Evolutionary conservation across 2,888 invertebrate genomes (phyloP), one percentile per base, ranked within the genome.

Genomic region (Caenorhabditis virilis): DNA sequence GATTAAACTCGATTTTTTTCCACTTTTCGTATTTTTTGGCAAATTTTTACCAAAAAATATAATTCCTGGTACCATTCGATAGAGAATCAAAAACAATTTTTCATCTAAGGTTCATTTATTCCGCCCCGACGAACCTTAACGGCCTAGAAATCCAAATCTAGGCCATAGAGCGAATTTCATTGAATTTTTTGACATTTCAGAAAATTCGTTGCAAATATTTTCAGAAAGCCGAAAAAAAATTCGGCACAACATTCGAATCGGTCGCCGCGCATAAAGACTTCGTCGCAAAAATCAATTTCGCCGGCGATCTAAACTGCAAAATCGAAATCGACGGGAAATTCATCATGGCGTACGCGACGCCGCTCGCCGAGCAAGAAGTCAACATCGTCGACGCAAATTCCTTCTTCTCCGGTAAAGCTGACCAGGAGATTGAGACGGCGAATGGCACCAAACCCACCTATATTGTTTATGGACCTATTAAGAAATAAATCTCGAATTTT

Each of bases 241-340:
- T 76, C 51, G 63, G 62, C 16, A 69, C 68, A 11, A 55, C 68
- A 0, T 76, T 76, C 54, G 76, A 76, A 38, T 68, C 73, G 2
- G 52, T 76, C 3, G 76, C 69, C 11, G 73, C 69, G 36, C 76
- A 76, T 48, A 64, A 64, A 20, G 76, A 76, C 42, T 76, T 76
- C 53, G 76, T 73, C 6, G 76, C 76, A 11, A 76, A 73, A 55
- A 69, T 72, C 27, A 69, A 72, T 27, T 76, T 76, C 42, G 70
- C 69, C 9, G 76, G 73, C 0, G 73, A 76, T 52, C 47, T 76
- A 39, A 76, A 76, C 36, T 76, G 76, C 46, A 76, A 76, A 59
- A 69, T 76, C 35, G 73, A 76, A 43, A 66, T 76, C 46, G 76
- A 73, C 48, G 76, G 73, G 9, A 76, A 76, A 48, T 76, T 65